Base-by-base conservation (phyloP, 1,140 invertebrate genomes). In the Elysia chlorotica region DNA sequence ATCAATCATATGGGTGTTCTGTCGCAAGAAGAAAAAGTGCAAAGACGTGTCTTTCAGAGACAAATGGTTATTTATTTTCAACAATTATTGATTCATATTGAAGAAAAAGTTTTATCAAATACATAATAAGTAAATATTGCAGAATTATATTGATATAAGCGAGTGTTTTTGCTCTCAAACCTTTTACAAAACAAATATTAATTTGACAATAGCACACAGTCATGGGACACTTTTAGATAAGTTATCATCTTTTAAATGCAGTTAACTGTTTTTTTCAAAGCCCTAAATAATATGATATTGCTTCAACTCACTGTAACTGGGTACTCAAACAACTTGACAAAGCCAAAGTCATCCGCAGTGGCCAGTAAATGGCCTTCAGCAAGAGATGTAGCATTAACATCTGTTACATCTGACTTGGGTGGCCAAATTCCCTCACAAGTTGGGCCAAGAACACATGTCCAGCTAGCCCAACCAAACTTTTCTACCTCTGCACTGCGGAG, bases 341-440 rank as follows among this genome's bases (percentile, higher is more conserved):
- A 82, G 33, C 87, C 87, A 80, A 88, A 88, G 75, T 88, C 87
- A 79, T 88, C 87, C 14, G 75, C 87, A 53, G 87, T 88, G 31
- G 85, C 87, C 30, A 88, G 71, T 21, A 87, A 65, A 63, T 73
- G 68, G 69, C 76, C 78, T 73, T 86, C 84, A 31, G 78, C 78
- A 28, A 86, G 71, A 70, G 76, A 79, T 0, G 86, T 71, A 30
- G 84, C 82, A 75, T 88, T 88, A 17, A 88, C 82, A 73, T 88
- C 87, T 30, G 87, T 88, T 2, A 88, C 80, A 77, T 88, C 87
- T 80, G 82, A 81, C 66, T 85, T 86, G 6, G 86, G 84, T 59
- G 87, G 87, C 87, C 87, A 88, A 17, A 88, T 78, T 3, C 87
- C 87, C 65, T 85, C 83, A 77, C 82, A 84, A 0, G 83, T 84